Conservation (phyloP, 2,113 vertebrate genomes). For the Alaudala cheleensis region DNA sequence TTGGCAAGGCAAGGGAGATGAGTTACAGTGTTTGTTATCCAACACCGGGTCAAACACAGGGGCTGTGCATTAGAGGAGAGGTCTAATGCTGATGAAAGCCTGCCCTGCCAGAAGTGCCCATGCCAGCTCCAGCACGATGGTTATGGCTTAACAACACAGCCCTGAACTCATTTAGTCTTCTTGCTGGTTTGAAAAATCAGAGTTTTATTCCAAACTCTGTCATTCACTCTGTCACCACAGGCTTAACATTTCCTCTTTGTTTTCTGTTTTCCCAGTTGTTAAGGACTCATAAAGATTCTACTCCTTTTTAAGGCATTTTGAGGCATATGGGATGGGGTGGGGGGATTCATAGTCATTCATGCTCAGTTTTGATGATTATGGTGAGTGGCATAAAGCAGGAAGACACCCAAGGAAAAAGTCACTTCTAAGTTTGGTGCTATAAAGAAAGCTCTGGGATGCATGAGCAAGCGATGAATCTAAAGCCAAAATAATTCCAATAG, state of each 20-base stretch:
- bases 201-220: neutral
- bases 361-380: neutral
- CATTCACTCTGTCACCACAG: neutral
- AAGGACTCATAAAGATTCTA: neutral
- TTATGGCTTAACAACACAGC: neutral
- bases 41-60: neutral
- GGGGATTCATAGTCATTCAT: neutral
- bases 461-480: neutral
- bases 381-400: neutral
- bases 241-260: neutral
- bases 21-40: neutral
- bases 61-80: neutral
- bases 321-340: neutral
- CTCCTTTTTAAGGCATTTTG: neutral
- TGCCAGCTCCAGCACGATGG: fast-evolving
- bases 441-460: neutral
- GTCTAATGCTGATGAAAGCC: fast-evolving
- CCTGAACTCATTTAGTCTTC: neutral
- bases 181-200: neutral
- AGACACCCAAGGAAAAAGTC: neutral
- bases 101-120: neutral
- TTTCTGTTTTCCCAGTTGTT: neutral
- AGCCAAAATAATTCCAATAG: neutral
- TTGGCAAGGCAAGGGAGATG: neutral
- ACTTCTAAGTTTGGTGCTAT: neutral